Conservation (phyloP, 2,113 vertebrate genomes). For the Zosterops hypoxanthus region DNA sequence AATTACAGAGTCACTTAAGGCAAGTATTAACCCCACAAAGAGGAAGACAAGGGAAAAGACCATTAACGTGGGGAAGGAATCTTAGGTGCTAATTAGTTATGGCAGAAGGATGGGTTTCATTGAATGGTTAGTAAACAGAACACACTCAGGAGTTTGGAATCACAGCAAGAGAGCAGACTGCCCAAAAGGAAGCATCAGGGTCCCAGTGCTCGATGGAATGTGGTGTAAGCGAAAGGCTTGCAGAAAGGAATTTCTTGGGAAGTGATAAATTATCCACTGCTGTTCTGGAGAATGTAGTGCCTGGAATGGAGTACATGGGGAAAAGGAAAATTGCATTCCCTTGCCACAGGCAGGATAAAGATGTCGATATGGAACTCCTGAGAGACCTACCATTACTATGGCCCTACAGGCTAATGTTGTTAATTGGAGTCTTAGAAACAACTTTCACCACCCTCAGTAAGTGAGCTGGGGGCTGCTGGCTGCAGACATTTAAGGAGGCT, state of each 20-base stretch:
- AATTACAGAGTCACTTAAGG: neutral
- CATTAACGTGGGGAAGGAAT: neutral
- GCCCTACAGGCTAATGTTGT: neutral
- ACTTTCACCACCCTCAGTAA: neutral
- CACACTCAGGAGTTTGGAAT: neutral
- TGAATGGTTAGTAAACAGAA: neutral
- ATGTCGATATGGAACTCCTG: neutral
- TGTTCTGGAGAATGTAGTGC: neutral
- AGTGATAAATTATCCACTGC: neutral
- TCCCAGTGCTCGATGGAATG: neutral
- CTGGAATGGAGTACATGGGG: neutral
- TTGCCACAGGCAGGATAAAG: neutral
- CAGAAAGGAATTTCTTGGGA: neutral
- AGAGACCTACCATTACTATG: neutral
- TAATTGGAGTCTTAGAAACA: neutral
- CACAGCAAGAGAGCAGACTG: neutral
- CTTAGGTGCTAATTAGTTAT: neutral
- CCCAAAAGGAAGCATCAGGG: neutral
- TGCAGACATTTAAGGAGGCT: neutral
- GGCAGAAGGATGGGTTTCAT: neutral
- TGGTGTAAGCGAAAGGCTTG: neutral
- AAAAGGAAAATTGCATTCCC: neutral
- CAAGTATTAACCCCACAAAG: neutral
- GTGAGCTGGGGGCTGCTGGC: neutral
- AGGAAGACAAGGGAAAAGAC: neutral